These are phyloP conservation scores for Latrodectus hesperus DNA, from an alignment of 2,888 invertebrate genomes.

Conservation along the genomic window DNA sequence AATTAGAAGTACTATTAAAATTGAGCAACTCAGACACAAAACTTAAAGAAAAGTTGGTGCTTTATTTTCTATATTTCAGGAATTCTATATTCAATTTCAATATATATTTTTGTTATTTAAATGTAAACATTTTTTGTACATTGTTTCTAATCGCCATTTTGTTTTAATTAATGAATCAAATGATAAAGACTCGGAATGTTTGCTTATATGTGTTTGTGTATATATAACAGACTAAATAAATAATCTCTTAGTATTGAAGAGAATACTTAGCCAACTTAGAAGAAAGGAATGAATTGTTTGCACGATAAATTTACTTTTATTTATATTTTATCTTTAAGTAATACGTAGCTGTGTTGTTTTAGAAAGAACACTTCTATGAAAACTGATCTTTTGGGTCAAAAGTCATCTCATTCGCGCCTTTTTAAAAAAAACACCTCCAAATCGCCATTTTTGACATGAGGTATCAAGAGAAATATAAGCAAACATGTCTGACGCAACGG, in stretches of 20 bases:
- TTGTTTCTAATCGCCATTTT: too few relatives aligned
- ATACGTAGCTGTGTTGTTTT: conserved; percentile 34
- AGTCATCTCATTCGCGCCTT: conserved; percentile 53
- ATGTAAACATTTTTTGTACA: too few relatives aligned
- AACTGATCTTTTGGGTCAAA: conserved; percentile 55
- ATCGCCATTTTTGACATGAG: conserved; percentile 52
- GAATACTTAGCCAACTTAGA: conserved; percentile 27
- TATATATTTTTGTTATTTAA: too few relatives aligned
- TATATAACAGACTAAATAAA: conserved; percentile 28
- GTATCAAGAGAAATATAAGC: conserved; percentile 49
- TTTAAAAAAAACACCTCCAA: conserved; percentile 20
- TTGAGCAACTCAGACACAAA: too few relatives aligned
- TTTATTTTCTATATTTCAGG: too few relatives aligned
- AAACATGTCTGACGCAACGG: conserved; percentile 58
- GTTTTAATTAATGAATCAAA: too few relatives aligned
- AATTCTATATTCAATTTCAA: too few relatives aligned
- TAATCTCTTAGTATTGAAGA: conserved; percentile 27
- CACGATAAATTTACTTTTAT: conserved; percentile 62
- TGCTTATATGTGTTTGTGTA: too few relatives aligned
- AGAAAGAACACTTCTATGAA: conserved; percentile 28
- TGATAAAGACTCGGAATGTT: too few relatives aligned
- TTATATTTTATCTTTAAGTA: conserved; percentile 62
- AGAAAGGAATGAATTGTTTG: conserved; percentile 58
- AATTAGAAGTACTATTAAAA: too few relatives aligned
- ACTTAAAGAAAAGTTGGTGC: too few relatives aligned